These are phyloP conservation scores for Misgurnus mizolepis DNA, from an alignment of 2,113 vertebrate genomes.

Conservation along the genomic window DNA sequence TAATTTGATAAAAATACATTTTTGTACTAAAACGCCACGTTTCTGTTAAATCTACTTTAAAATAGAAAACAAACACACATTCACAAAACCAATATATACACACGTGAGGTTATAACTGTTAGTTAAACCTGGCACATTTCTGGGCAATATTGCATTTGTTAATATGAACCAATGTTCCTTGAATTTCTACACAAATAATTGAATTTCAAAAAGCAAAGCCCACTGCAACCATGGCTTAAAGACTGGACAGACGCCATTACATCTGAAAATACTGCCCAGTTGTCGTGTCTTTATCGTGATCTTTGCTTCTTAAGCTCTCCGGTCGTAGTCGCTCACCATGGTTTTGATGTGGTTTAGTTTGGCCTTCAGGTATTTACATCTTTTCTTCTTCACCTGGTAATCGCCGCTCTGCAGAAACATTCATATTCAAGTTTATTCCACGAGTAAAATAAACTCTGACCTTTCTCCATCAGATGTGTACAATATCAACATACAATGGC, in stretches of 20 bases:
- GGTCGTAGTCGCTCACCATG: slow-evolving; percentile 84
- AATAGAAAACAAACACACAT: background rate
- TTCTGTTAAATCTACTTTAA: background rate
- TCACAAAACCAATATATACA: background rate
- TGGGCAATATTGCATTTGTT: background rate
- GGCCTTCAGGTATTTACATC: slow-evolving; percentile 83
- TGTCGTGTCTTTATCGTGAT: background rate
- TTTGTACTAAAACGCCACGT: background rate
- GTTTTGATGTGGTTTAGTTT: slow-evolving; percentile 87
- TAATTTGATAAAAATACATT: background rate
- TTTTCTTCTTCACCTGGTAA: slow-evolving; percentile 80
- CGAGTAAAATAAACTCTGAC: too few species aligned
- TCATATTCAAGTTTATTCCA: background rate
- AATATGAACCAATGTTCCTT: background rate
- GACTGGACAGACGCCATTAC: background rate
- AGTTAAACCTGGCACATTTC: background rate
- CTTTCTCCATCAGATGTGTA: too few species aligned
- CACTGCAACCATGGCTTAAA: background rate
- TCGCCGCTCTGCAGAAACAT: slow-evolving; percentile 71
- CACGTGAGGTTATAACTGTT: background rate
- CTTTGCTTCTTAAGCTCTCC: slow-evolving; percentile 53
- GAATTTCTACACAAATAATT: background rate
- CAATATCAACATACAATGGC: background rate
- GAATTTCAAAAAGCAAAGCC: background rate
- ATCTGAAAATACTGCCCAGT: background rate